Percentiles rank a stretch among this genome's conserved stretches.
These are phyloP conservation scores for Prosapia bicincta DNA, from an alignment of 2,888 invertebrate genomes.

Conservation along the genomic window DNA sequence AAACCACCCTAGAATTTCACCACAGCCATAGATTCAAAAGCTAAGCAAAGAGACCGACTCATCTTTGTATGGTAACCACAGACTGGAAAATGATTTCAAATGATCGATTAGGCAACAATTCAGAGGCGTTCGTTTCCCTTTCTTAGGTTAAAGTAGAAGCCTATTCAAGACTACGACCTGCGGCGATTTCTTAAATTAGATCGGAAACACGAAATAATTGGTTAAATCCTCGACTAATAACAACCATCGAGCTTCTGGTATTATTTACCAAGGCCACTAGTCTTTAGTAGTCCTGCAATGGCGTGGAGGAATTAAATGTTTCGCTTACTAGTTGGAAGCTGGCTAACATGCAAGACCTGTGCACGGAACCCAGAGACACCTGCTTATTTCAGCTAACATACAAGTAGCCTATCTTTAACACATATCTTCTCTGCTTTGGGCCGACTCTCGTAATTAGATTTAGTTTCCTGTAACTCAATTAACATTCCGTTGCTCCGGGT, in stretches of 20 bases:
- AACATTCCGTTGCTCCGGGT: background rate
- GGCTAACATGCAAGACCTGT: background rate
- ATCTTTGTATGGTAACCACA: background rate
- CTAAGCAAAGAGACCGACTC: background rate
- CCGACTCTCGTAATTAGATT: background rate
- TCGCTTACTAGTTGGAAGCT: background rate
- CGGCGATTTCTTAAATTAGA: background rate
- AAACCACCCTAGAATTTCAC: too few relatives aligned
- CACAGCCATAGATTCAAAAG: too few relatives aligned
- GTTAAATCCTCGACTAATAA: background rate
- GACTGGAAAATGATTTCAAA: background rate
- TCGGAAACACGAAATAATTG: slow-evolving; percentile 2
- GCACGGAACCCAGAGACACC: background rate
- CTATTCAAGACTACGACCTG: background rate
- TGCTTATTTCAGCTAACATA: background rate
- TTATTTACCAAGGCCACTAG: background rate
- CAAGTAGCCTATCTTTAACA: background rate
- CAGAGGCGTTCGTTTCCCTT: background rate
- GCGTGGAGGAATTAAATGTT: background rate
- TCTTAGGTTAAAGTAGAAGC: background rate
- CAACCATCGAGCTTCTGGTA: background rate
- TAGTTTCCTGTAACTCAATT: background rate
- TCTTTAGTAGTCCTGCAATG: background rate
- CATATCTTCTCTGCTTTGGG: background rate
- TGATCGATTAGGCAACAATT: background rate